Percentiles rank a stretch among this genome's conserved stretches.
phyloP scores from a whole-genome alignment of 2,113 vertebrate species.

The Alectura lathami region DNA sequence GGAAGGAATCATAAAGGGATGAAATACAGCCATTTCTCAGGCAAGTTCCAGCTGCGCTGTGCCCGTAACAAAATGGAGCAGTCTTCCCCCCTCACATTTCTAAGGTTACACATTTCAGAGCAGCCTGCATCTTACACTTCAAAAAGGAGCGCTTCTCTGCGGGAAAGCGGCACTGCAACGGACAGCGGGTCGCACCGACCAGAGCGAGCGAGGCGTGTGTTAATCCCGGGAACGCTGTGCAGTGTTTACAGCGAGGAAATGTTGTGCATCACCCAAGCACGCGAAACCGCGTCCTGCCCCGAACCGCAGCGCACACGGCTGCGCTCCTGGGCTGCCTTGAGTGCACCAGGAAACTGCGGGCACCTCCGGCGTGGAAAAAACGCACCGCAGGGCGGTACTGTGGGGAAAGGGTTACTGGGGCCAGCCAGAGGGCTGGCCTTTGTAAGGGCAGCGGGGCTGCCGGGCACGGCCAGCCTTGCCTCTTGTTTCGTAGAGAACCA shows the following conservation, averaged over 20 bases:
- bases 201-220: no score
- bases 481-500: neutral
- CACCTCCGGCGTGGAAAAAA: neutral
- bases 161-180: no score
- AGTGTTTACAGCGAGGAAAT: neutral
- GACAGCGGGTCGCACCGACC: no score
- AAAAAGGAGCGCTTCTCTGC: neutral
- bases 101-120: neutral
- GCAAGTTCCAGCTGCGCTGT: neutral
- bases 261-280: neutral
- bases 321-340: neutral
- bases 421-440: neutral
- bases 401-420: neutral
- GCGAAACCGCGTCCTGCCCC: neutral
- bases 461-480: accelerated
- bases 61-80: neutral
- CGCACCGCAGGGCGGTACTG: neutral
- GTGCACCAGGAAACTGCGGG: neutral
- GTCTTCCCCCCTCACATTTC: neutral
- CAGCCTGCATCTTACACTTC: neutral
- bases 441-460: neutral
- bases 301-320: accelerated
- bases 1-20: neutral
- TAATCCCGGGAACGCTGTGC: neutral
- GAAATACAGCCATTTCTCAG: neutral